Conservation (phyloP, 1,140 invertebrate genomes). For the Hyposmocoma kahamanoa region DNA sequence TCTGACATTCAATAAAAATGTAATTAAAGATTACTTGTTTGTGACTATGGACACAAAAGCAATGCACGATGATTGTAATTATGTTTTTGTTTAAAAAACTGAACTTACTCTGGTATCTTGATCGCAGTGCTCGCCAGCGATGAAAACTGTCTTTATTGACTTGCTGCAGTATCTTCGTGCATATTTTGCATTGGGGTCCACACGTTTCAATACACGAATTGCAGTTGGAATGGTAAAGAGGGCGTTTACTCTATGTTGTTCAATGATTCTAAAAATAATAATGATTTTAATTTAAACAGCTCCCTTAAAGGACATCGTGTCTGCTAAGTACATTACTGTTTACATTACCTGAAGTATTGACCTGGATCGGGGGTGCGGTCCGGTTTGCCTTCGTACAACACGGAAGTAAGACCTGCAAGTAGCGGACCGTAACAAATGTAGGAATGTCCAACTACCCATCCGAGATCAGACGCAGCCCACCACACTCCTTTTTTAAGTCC, state of each 20-base stretch:
- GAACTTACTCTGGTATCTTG: slow-evolving; percentile 81
- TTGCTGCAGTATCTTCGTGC: slow-evolving; percentile 82
- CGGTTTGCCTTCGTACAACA: slow-evolving; percentile 96
- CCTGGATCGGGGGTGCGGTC: slow-evolving; percentile 93
- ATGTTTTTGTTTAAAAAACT: background rate
- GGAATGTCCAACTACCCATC: slow-evolving; percentile 96
- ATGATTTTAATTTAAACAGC: slow-evolving; percentile 2
- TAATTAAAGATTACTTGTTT: background rate
- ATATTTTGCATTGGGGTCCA: slow-evolving; percentile 80
- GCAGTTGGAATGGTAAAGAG: slow-evolving; percentile 94
- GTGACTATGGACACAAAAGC: no score
- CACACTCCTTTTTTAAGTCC: slow-evolving; percentile 87
- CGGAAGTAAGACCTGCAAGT: slow-evolving; percentile 85
- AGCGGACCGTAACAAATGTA: slow-evolving; percentile 95
- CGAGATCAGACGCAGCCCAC: slow-evolving; percentile 94
- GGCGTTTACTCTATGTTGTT: slow-evolving; percentile 87
- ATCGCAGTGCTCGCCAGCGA: slow-evolving; percentile 96
- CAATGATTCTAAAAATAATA: slow-evolving; percentile 81
- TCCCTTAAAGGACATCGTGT: no score
- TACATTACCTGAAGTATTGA: slow-evolving; percentile 86
- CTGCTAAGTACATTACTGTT: no score
- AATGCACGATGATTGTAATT: no score
- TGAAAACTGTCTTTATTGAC: slow-evolving; percentile 86
- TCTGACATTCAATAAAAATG: background rate
- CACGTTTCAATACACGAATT: slow-evolving; percentile 86